Evolutionary conservation across 2,888 invertebrate genomes (phyloP), one percentile per base, ranked within the genome.

Genomic region (Eretmocerus hayati): DNA sequence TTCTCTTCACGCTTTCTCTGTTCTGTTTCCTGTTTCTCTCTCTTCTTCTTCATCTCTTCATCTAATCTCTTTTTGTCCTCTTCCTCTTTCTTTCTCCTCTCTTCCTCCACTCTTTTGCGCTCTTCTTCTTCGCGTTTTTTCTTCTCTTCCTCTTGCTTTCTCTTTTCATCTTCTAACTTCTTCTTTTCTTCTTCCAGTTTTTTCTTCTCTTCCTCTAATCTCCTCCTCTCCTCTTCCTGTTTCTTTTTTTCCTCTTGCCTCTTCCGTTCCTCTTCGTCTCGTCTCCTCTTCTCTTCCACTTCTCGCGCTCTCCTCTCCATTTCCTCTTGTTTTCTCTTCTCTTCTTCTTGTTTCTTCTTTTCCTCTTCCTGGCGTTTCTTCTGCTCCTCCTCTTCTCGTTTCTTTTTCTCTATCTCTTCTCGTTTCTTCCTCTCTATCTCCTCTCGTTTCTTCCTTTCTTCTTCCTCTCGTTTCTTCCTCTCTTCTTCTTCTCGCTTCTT

Each of bases 311-410:
- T 2, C 15, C 23, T 4, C 15, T 18, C 20, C 16, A 20, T 22
- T 9, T 47, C 41, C 16, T 47, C 44, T 13, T 47, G 20, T 37
- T 19, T 48, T 37, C 5, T 40, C 15, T 42, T 18, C 15, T 31
- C 18, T 33, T 6, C 33, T 37, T 37, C 33, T 33, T 5, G 33
- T 33, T 33, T 15, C 15, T 16, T 33, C 15, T 15, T 33, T 8
- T 15, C 15, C n/a, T 33, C 30, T 13, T 30, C 30, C 13, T 30
- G 8, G 8, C 13, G 8, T 30, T 13, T 30, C 30, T 30, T 30
- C n/a, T n/a, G n/a, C n/a, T n/a, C 8, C 18, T 35, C 26, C 22
- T 42, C 42, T 42, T 42, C 30, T 36, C 41, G 33, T 13, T 23
- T 43, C 18, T n/a, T 11, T 15, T 32, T 26, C 36, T 32, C 21